These are phyloP conservation scores for Rhabdornis inornatus DNA, from an alignment of 2,113 vertebrate genomes.

Conservation along the genomic window DNA sequence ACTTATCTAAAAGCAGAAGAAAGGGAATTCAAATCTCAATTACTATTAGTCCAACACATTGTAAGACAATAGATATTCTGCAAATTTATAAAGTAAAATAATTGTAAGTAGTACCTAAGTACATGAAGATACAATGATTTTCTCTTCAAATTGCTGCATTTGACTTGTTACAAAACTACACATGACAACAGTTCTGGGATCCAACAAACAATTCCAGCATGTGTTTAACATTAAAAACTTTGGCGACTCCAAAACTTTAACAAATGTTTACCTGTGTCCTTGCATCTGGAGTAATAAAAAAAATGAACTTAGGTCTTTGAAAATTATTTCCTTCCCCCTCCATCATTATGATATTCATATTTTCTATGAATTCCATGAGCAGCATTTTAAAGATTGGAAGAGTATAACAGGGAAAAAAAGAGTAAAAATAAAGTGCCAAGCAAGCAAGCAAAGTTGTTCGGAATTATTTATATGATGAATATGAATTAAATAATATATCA, in stretches of 20 bases:
- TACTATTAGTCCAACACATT: not conserved
- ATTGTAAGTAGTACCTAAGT: not conserved
- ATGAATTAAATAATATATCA: not conserved
- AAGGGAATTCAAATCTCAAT: not conserved
- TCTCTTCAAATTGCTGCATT: not conserved
- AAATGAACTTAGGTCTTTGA: not conserved
- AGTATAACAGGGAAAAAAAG: not conserved
- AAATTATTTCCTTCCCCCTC: not conserved
- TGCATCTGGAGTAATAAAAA: not conserved
- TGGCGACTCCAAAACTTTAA: not conserved
- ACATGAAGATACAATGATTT: not conserved
- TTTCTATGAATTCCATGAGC: not conserved
- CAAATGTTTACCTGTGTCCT: not conserved
- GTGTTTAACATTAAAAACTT: not conserved
- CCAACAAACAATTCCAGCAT: not conserved
- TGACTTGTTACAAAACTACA: not conserved
- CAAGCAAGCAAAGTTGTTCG: not conserved
- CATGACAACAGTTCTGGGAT: not conserved
- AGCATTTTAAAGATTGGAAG: not conserved
- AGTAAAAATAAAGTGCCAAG: not conserved
- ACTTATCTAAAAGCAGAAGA: not conserved
- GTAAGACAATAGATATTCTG: not conserved
- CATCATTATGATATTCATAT: not conserved
- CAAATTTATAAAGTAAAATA: not conserved
- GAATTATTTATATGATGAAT: not conserved